Percentiles rank a stretch among this genome's conserved stretches.
Conservation (phyloP, 2,113 vertebrate genomes). For the Ammodytes dubius region DNA sequence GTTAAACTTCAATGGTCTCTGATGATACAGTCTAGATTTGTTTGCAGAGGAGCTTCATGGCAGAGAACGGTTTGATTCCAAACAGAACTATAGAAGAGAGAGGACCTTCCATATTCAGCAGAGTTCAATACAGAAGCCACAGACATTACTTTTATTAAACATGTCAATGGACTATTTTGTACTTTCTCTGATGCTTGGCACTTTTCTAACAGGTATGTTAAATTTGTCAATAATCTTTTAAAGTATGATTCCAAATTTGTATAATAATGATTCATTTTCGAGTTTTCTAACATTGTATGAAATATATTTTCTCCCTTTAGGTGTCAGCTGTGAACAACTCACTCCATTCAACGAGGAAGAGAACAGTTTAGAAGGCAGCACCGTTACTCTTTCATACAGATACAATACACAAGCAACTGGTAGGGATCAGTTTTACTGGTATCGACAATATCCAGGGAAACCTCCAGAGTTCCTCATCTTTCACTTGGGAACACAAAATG, state of each 20-base stretch:
- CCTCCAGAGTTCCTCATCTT: not conserved
- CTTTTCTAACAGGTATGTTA: no score
- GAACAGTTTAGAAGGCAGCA: not conserved
- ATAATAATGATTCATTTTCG: not conserved
- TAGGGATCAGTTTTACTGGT: not conserved
- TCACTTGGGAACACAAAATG: not conserved
- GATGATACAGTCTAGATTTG: no score
- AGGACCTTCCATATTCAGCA: no score
- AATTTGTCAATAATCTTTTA: not conserved
- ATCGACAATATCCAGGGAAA: constrained; percentile 11
- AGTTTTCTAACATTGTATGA: not conserved
- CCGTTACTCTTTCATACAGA: not conserved
- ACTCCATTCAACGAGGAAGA: not conserved
- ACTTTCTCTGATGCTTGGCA: no score
- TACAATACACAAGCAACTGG: not conserved
- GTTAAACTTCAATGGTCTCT: not conserved
- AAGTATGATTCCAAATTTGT: not conserved
- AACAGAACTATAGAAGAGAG: no score
- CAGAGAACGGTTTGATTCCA: no score
- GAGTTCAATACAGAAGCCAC: no score
- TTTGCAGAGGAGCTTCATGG: no score
- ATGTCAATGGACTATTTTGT: no score
- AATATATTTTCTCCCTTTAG: not conserved
- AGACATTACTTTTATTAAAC: no score
- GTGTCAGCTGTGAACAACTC: not conserved